phyloP scores from a whole-genome alignment of 2,113 vertebrate genomes.

The Marcusenius ussheri region DNA sequence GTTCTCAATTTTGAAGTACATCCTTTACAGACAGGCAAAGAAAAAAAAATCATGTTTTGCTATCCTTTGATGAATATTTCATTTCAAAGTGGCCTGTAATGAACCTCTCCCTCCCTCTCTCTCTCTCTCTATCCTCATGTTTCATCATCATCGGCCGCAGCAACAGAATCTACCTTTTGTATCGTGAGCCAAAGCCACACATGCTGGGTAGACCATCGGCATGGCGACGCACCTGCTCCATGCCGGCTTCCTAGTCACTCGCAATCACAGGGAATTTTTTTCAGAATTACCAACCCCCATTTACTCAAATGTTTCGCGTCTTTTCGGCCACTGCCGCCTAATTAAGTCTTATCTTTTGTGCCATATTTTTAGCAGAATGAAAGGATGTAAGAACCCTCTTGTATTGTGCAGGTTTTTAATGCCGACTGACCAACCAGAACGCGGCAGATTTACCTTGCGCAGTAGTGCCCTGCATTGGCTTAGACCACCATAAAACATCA shows the following conservation, averaged over 20 bases:
- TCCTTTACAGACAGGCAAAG: background rate
- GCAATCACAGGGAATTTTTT: background rate
- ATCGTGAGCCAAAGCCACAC: background rate
- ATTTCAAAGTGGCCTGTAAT: background rate
- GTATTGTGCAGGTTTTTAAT: background rate
- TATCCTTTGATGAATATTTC: background rate
- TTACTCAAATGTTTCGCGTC: background rate
- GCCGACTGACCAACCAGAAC: background rate
- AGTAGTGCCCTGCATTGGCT: background rate
- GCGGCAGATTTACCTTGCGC: too few relatives aligned
- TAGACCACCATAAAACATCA: background rate
- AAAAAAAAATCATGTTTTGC: background rate
- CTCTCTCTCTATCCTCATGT: background rate
- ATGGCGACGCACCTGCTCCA: background rate
- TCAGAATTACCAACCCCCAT: background rate
- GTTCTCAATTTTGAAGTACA: slow-evolving; percentile 1
- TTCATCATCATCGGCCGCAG: background rate
- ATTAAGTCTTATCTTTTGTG: background rate
- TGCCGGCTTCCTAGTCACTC: background rate
- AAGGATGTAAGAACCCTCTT: background rate
- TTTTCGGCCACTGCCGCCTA: background rate
- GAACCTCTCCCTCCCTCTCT: background rate
- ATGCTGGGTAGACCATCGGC: background rate
- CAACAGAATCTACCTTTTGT: background rate
- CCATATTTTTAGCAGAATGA: background rate